These are phyloP conservation scores for Lathamus discolor DNA, from an alignment of 2,113 vertebrate genomes.

Conservation along the genomic window DNA sequence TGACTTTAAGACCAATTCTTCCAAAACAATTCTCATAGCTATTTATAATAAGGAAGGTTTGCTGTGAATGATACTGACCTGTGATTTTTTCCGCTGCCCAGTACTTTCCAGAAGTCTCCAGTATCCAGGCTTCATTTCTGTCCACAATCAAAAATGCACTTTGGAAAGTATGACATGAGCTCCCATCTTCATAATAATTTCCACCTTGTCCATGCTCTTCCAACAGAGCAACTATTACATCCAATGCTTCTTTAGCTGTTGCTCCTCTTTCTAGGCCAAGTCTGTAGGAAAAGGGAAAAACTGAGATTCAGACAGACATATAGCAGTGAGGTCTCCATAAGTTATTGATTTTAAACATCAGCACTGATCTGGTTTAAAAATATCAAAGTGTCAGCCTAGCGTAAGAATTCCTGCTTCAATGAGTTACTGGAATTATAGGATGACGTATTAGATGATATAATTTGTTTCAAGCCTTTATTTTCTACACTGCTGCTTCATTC, in stretches of 20 bases:
- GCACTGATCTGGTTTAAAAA: not conserved
- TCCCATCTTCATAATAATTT: constrained; percentile 79
- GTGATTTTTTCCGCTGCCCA: constrained; percentile 82
- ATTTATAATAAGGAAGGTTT: not conserved
- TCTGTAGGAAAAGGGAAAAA: constrained; percentile 35
- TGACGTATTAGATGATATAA: not conserved
- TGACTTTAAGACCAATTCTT: not conserved
- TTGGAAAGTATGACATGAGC: constrained; percentile 75
- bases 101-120: constrained; percentile 80
- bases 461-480: not conserved
- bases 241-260: constrained; percentile 79
- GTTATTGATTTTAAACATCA: not conserved
- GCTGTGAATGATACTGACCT: constrained; percentile 61
- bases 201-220: constrained; percentile 82
- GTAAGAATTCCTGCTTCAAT: not conserved
- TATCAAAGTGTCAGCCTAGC: not conserved
- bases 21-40: not conserved
- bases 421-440: not conserved
- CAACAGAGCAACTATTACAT: constrained; percentile 77
- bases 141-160: constrained; percentile 79
- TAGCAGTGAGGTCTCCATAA: not conserved
- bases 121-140: constrained; percentile 78
- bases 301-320: not conserved
- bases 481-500: not conserved
- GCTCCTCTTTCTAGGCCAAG: constrained; percentile 81